A percentile compares a stretch with the other conserved stretches of the same genome.
phyloP scores from a whole-genome alignment of 2,113 vertebrate species.

The Panthera uncia region DNA sequence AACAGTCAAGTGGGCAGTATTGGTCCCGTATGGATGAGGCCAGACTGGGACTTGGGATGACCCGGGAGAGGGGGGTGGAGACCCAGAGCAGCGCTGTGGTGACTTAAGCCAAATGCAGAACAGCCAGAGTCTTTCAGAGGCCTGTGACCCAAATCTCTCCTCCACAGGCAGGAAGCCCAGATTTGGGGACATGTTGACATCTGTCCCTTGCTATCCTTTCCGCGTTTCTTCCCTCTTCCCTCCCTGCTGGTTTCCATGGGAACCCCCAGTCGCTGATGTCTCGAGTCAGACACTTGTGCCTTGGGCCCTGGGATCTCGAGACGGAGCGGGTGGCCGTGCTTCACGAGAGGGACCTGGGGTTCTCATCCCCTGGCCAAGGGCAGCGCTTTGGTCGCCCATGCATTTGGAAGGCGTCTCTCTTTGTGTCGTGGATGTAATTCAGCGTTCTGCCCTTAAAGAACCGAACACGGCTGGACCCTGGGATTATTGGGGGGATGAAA shows the following conservation, averaged over 20 bases:
- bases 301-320: background rate
- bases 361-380: fast-evolving
- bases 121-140: fast-evolving
- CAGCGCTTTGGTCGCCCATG: background rate
- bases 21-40: fast-evolving
- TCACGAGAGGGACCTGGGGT: background rate
- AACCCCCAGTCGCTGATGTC: background rate
- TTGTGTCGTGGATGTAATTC: background rate
- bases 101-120: fast-evolving
- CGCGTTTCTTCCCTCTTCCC: background rate
- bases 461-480: background rate
- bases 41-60: fast-evolving
- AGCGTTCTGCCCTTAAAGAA: background rate
- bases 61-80: fast-evolving
- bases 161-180: background rate
- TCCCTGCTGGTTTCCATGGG: slow-evolving; percentile 49
- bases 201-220: background rate
- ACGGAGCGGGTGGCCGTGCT: background rate
- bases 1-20: fast-evolving
- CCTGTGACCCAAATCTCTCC: fast-evolving
- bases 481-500: background rate
- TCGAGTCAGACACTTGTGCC: background rate
- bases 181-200: fast-evolving
- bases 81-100: fast-evolving
- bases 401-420: background rate